Evolutionary conservation across 2,797 vertebrate species (phyloP), one percentile per base, ranked within the genome.

Genomic region (Gallinago nigripennis): DNA sequence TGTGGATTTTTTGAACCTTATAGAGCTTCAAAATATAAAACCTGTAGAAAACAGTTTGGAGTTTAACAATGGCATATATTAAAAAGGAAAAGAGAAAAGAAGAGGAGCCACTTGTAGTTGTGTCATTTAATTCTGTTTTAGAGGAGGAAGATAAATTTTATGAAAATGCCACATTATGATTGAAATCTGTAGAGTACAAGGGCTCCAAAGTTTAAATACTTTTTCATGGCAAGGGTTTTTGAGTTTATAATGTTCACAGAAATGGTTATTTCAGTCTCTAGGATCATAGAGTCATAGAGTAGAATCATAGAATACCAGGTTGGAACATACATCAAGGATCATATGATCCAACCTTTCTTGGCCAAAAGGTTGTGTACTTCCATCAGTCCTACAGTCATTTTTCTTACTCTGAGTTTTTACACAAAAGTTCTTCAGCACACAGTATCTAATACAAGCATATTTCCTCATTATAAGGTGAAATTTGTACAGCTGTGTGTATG

Each of bases 401-500:
- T 3, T 54, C 23, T 86, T 76, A 84, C 48, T 65, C 35, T 41
- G 45, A 75, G 43, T 23, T 90, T n/a, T 39, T 15, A 48, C 41
- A 50, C 30, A 43, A 23, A 81, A 33, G 4, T 33, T 78, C 37
- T 85, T 66, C 48, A 51, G 30, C 27, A 66, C 18, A 46, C 15
- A 39, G 2, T 57, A 25, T 39, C 21, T 75, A 35, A 48, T 33
- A 6, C 1, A 12, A 31, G 19, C 0, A 0, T 53, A 65, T 72
- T 56, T 86, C 23, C 61, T 53, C 8, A 54, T 41, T 81, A 15
- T 19, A 86, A 79, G 23, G 12, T 53, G 45, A 54, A 18, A 86
- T 75, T 75, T 83, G 24, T 75, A 35, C 35, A 83, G 16, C 3
- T 79, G 4, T 35, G 21, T 16, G 15, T 76, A 61, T 8, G 41